phyloP scores from a whole-genome alignment of 2,888 invertebrate species.

The Crepidodera aurea region DNA sequence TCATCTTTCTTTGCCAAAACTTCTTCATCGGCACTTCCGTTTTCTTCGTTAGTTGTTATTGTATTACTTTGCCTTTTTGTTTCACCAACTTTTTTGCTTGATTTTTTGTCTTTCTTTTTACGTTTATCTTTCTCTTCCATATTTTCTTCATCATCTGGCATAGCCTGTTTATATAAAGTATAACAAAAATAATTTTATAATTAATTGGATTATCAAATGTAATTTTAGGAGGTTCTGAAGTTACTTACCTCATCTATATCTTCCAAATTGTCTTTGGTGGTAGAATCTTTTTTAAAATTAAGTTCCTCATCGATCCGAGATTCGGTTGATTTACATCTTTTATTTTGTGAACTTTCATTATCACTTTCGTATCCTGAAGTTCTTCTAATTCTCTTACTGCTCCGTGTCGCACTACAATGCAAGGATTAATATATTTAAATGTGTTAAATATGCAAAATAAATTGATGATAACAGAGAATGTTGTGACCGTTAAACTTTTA shows the following conservation, averaged over 20 bases:
- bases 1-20: no score
- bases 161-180: not conserved
- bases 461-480: no score
- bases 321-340: conserved; percentile 34
- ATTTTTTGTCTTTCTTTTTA: not conserved
- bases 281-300: not conserved
- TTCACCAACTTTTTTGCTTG: not conserved
- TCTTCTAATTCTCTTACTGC: conserved; percentile 27
- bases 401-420: not conserved
- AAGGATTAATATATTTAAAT: not conserved
- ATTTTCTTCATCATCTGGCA: not conserved
- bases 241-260: not conserved
- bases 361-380: conserved; percentile 41
- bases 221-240: no score
- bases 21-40: no score
- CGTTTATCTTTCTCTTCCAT: not conserved
- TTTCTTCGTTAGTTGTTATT: no score
- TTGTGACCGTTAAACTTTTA: no score
- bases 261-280: not conserved
- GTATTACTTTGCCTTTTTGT: not conserved
- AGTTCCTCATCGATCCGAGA: not conserved
- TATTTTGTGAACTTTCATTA: conserved; percentile 33
- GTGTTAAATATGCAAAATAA: not conserved
- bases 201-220: no score
- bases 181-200: no score